A percentile compares a stretch with the other conserved stretches of the same genome.
These are phyloP conservation scores for Pocillopora damicornis DNA, from an alignment of 64 coral and sea anemone genomes.

Conservation along the genomic window DNA sequence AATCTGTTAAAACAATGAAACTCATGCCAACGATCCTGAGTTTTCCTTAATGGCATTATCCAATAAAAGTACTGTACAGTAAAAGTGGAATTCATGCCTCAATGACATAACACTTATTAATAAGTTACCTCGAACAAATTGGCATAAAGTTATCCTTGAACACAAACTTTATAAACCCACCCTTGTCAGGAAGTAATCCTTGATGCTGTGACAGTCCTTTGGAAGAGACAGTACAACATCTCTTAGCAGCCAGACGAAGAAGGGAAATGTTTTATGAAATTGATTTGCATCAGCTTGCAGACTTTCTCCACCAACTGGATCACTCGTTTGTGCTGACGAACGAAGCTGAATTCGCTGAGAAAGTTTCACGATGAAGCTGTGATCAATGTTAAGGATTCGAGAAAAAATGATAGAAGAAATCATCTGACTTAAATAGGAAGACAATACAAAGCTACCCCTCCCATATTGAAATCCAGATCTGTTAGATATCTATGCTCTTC, in stretches of 20 bases:
- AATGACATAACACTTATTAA: not conserved
- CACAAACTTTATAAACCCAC: not conserved
- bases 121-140: not conserved
- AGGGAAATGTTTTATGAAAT: conserved; percentile 68
- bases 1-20: too few species aligned
- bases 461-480: not conserved
- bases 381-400: not conserved
- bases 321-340: conserved; percentile 7
- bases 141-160: too few species aligned
- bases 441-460: not conserved
- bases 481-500: too few species aligned
- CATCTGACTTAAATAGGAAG: not conserved
- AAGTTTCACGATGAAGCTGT: conserved; percentile 75
- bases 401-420: not conserved
- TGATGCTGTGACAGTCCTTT: conserved; percentile 50
- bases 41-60: too few species aligned
- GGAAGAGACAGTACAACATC: conserved; percentile 69
- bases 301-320: not conserved
- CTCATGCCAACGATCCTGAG: too few species aligned
- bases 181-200: conserved; percentile 70
- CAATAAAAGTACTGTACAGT: too few species aligned
- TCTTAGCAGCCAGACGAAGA: conserved; percentile 75
- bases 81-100: too few species aligned
- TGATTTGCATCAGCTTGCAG: conserved; percentile 24
- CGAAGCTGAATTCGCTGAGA: conserved; percentile 78